Evolutionary conservation across 2,888 invertebrate species (phyloP).

Genomic region (Raillietiella orientalis): DNA sequence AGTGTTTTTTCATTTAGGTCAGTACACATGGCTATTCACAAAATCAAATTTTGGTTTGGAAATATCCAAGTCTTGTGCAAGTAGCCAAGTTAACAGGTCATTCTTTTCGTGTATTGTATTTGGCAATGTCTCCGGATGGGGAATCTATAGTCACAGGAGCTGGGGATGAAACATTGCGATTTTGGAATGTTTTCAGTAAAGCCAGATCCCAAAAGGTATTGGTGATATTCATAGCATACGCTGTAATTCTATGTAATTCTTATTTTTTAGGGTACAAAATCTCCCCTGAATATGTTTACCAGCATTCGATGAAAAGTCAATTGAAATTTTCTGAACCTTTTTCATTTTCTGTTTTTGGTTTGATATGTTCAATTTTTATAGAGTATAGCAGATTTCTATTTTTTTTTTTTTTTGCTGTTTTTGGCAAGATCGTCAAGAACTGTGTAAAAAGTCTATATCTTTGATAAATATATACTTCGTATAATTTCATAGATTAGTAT

Average conservation of each 20-base stretch:
- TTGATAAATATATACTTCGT: too few relatives aligned
- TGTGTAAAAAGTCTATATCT: too few relatives aligned
- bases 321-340: conserved; percentile 14
- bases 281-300: conserved; percentile 66
- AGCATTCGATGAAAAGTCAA: conserved; percentile 29
- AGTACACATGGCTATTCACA: conserved; percentile 96
- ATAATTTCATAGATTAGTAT: too few relatives aligned
- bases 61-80: conserved; percentile 83
- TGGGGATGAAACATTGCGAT: conserved; percentile 85
- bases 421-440: too few relatives aligned
- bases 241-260: conserved; percentile 5
- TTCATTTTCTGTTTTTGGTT: too few relatives aligned
- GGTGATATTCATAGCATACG: not conserved
- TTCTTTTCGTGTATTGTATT: conserved; percentile 72
- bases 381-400: too few relatives aligned
- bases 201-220: conserved; percentile 45
- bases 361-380: too few relatives aligned
- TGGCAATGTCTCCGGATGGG: conserved; percentile 89
- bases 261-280: conserved; percentile 36
- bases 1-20: conserved; percentile 12
- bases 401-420: too few relatives aligned
- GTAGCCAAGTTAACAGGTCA: conserved; percentile 92
- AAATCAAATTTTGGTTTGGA: conserved; percentile 96
- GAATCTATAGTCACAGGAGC: conserved; percentile 97
- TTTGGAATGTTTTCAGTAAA: conserved; percentile 98